Conservation (phyloP, 1,140 invertebrate species). For the Microplitis mediator region DNA sequence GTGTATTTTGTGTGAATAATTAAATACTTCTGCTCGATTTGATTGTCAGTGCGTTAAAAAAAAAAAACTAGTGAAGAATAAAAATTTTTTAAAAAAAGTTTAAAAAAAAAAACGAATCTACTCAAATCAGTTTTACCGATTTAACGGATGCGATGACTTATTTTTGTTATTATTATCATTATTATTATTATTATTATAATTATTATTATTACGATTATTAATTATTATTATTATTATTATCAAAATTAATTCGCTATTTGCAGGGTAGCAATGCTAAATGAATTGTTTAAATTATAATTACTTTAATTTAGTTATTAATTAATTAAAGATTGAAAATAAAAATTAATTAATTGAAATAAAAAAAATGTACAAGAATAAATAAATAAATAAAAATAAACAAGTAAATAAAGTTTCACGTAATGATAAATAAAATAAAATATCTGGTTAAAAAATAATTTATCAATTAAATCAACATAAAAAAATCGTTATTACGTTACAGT, state of each 20-base stretch:
- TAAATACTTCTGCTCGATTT: background rate
- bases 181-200: background rate
- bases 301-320: background rate
- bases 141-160: slow-evolving; percentile 13
- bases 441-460: background rate
- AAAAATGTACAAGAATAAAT: background rate
- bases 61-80: background rate
- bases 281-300: background rate
- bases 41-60: background rate
- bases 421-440: slow-evolving; percentile 4
- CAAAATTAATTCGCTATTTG: background rate
- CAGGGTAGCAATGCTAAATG: background rate
- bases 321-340: background rate
- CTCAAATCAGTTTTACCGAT: slow-evolving; percentile 11
- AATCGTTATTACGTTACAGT: slow-evolving; percentile 17
- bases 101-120: background rate
- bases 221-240: background rate
- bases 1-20: background rate
- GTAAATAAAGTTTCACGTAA: background rate
- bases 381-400: background rate
- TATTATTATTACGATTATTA: no score
- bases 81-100: background rate
- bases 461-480: background rate
- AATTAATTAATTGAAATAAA: background rate
- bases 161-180: background rate